Evolutionary conservation across 1,140 invertebrate genomes (phyloP).

Genomic region (Scaptomyza graminum): DNA sequence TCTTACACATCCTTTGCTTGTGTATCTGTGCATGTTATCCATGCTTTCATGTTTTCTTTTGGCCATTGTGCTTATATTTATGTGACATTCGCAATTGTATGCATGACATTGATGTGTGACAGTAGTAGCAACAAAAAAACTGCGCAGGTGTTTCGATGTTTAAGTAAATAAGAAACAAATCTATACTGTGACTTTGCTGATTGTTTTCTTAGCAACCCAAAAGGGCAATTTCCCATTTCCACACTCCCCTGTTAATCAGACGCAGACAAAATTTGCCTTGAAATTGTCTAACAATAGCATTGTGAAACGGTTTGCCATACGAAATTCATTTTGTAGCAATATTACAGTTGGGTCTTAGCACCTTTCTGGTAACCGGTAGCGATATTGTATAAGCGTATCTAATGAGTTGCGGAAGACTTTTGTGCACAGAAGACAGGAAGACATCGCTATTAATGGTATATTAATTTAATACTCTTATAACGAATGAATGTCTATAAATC

Average conservation of each 20-base stretch:
- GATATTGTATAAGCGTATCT: constrained; percentile 60
- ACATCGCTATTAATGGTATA: not conserved
- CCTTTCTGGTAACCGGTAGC: constrained; percentile 56
- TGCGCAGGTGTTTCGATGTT: constrained; percentile 64
- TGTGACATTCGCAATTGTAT: constrained; percentile 79
- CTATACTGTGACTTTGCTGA: constrained; percentile 59
- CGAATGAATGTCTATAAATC: no score
- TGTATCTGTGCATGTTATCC: constrained; percentile 47
- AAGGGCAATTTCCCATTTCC: constrained; percentile 20
- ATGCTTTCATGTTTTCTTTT: constrained; percentile 48
- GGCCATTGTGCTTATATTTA: constrained; percentile 64
- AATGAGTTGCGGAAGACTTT: constrained; percentile 73
- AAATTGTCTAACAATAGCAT: constrained; percentile 76
- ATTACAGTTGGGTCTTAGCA: constrained; percentile 41
- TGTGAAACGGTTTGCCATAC: constrained; percentile 38
- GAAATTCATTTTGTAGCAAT: constrained; percentile 42
- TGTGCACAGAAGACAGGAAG: constrained; percentile 61
- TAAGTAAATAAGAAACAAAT: constrained; percentile 79
- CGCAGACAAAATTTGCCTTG: constrained; percentile 74
- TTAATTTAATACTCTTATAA: no score
- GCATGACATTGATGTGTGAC: constrained; percentile 74
- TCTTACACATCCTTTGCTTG: constrained; percentile 18
- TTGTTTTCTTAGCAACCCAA: constrained; percentile 23
- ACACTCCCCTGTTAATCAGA: constrained; percentile 40
- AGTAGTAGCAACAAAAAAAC: constrained; percentile 62